A percentile compares a stretch with the other conserved stretches of the same genome.
Evolutionary conservation across 2,113 vertebrate genomes (phyloP).

Genomic region (Onychostoma macrolepis): DNA sequence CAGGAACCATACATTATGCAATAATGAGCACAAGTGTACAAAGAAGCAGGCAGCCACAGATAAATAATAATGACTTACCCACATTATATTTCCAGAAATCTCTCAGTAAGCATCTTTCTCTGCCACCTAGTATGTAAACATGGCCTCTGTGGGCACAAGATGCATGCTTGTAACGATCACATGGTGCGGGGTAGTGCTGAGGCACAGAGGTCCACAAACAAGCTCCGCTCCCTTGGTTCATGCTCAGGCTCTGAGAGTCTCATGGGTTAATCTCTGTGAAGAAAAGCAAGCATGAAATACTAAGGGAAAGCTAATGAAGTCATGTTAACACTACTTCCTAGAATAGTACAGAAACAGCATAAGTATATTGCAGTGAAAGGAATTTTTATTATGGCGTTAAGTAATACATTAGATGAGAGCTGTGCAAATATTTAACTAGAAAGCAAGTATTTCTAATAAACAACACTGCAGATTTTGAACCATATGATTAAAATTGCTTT

Average conservation of each 20-base stretch:
- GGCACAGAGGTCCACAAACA: slow-evolving; percentile 74
- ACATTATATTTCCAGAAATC: slow-evolving; percentile 87
- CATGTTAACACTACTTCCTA: neutral
- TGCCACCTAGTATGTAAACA: slow-evolving; percentile 84
- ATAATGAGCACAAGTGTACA: neutral
- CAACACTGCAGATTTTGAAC: neutral
- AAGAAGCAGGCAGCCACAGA: neutral
- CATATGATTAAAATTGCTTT: neutral
- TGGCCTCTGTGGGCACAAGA: slow-evolving; percentile 71
- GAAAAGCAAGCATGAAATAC: slow-evolving; percentile 22
- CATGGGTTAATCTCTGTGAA: slow-evolving; percentile 45
- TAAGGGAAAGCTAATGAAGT: slow-evolving; percentile 19
- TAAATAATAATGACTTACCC: slow-evolving; percentile 71
- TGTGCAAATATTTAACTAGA: slow-evolving; percentile 14
- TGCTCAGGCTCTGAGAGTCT: slow-evolving; percentile 51
- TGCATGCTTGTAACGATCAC: slow-evolving; percentile 83
- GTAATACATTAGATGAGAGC: slow-evolving; percentile 15
- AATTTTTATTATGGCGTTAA: neutral
- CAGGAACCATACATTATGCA: neutral
- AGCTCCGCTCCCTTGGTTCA: slow-evolving; percentile 61
- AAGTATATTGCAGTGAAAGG: neutral
- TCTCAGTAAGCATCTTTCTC: slow-evolving; percentile 66
- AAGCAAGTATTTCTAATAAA: neutral
- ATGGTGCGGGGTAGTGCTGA: slow-evolving; percentile 71
- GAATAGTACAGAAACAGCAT: slow-evolving; percentile 4